Evolutionary conservation across 2,113 vertebrate species (phyloP).

Genomic region (Sphaerodactylus townsendi): DNA sequence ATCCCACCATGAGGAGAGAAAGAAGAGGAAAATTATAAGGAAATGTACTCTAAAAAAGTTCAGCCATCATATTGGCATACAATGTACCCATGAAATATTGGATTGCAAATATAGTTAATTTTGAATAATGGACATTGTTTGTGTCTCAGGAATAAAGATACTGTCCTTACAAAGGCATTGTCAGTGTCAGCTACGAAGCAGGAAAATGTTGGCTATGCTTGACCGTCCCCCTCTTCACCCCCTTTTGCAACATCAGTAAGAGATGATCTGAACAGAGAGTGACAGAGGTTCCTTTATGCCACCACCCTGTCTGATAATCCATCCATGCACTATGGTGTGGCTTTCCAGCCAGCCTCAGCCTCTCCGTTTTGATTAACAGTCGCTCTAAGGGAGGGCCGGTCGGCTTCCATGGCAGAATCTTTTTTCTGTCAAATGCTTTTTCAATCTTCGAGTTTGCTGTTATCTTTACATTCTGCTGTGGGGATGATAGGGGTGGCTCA

Average conservation of each 20-base stretch:
- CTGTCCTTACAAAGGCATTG: background rate
- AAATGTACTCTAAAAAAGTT: background rate
- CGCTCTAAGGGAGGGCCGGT: background rate
- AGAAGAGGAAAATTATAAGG: background rate
- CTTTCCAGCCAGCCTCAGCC: background rate
- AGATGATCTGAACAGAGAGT: background rate
- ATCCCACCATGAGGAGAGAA: background rate
- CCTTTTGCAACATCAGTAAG: background rate
- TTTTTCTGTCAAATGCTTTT: background rate
- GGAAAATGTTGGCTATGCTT: background rate
- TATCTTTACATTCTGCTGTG: conserved; percentile 7
- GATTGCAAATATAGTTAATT: background rate
- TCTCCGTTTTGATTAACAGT: background rate
- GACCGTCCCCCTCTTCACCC: accelerated
- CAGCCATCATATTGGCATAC: background rate
- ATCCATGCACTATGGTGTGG: background rate
- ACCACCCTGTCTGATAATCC: background rate
- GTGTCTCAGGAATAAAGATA: background rate
- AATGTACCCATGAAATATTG: background rate
- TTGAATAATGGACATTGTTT: background rate
- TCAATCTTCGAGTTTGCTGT: background rate
- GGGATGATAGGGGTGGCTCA: background rate
- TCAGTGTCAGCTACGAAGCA: background rate
- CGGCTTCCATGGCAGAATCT: background rate
- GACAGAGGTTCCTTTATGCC: background rate